Base-by-base conservation (phyloP, 2,797 vertebrate species). In the Zonotrichia albicollis region DNA sequence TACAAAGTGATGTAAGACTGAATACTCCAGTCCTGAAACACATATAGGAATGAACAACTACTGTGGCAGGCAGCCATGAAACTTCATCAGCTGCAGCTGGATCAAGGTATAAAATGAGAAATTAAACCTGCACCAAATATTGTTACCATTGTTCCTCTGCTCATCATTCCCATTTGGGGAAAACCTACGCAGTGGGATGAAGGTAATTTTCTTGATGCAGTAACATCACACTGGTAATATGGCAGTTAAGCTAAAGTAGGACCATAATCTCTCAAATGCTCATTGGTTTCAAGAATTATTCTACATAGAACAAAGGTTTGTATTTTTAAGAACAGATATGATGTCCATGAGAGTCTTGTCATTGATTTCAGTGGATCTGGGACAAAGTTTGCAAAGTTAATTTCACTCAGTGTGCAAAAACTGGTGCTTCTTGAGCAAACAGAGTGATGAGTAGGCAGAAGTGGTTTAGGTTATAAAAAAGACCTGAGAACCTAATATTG, bases 401-500 rank as follows among this genome's bases (percentile, higher is more conserved):
- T 77, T 94, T 88, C 60, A 68, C 42, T 89, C 40, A 48, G 38
- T 57, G 48, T 78, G 58, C 81, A 95, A 87, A 89, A 91, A 16
- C 75, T 25, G 36, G 79, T 90, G 72, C 82, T 93, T 94, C 79
- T 94, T n/a, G 70, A 82, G 38, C 61, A 92, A 81, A 85, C 81
- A 75, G 26, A 5, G 3, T 53, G 78, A 75, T 57, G 64, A 87
- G 13, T 91, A 91, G 89, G 91, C 87, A 95, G 84, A 93, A 95
- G 88, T 71, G 84, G 89, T 90, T 93, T 96, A 89, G 80, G 81
- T 90, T 96, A 96, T 95, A 96, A 92, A 97, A 96, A 92, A 97
- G 92, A 96, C 96, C 96, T 97, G 96, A 97, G 94, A 92, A 95
- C 72, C 77, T 89, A 93, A 90, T 94, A 87, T 2, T 73, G 87